Conservation (phyloP, 2,888 invertebrate genomes). For the Vanessa cardui region DNA sequence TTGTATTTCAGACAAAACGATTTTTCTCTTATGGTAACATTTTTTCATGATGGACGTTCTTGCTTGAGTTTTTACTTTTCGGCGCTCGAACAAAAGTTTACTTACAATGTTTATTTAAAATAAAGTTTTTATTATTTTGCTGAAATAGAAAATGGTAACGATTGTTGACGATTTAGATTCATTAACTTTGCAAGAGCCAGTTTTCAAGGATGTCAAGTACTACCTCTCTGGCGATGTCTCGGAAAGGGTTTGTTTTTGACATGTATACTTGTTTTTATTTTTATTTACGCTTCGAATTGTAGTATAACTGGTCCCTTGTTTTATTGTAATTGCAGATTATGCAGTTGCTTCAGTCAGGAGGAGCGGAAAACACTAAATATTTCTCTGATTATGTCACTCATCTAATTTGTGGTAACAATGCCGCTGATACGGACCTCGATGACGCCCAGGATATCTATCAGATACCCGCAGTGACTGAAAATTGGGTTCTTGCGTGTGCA, state of each 20-base stretch:
- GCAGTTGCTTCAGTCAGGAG: slow-evolving; percentile 90
- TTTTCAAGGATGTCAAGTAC: slow-evolving; percentile 93
- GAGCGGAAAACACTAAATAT: slow-evolving; percentile 94
- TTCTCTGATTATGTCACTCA: slow-evolving; percentile 96
- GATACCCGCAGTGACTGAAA: slow-evolving; percentile 93
- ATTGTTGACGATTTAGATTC: slow-evolving; percentile 80
- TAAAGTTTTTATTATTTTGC: slow-evolving; percentile 44
- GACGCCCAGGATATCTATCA: slow-evolving; percentile 97
- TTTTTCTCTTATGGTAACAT: slow-evolving; percentile 19
- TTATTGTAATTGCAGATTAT: slow-evolving; percentile 85
- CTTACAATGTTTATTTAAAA: slow-evolving; percentile 64
- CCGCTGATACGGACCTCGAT: slow-evolving; percentile 92
- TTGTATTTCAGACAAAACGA: neutral
- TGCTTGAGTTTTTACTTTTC: slow-evolving; percentile 56
- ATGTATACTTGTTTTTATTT: slow-evolving; percentile 57
- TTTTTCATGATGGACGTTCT: slow-evolving; percentile 68
- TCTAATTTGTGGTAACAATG: slow-evolving; percentile 93
- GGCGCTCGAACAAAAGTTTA: slow-evolving; percentile 60
- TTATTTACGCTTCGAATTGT: slow-evolving; percentile 53
- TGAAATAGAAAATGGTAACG: slow-evolving; percentile 77
- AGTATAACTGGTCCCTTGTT: slow-evolving; percentile 52
- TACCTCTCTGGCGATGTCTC: slow-evolving; percentile 91
- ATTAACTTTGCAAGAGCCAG: slow-evolving; percentile 80
- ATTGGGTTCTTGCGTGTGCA: slow-evolving; percentile 90
- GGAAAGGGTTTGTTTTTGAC: slow-evolving; percentile 84